Percentiles rank a stretch among this genome's conserved stretches.
These are phyloP conservation scores for Corythornis vintsioides DNA, from an alignment of 2,113 vertebrate genomes.

Conservation along the genomic window DNA sequence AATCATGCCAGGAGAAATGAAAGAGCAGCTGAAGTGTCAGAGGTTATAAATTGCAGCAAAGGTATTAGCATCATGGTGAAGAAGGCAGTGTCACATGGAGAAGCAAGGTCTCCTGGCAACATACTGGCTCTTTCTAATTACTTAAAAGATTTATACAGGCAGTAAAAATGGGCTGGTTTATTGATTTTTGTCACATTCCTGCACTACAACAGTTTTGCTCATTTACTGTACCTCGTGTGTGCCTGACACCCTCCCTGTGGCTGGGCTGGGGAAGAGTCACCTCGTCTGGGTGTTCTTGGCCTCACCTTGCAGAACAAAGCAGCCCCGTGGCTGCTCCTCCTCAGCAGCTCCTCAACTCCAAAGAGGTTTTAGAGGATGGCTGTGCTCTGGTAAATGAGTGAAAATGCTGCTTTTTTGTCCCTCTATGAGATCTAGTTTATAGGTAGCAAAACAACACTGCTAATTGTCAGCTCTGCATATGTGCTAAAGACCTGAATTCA, in stretches of 20 bases:
- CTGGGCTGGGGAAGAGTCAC: neutral
- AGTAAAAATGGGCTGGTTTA: conserved; percentile 39
- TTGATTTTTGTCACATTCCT: conserved; percentile 1
- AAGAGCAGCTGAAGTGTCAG: conserved; percentile 43
- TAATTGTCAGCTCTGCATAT: neutral
- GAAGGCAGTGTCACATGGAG: neutral
- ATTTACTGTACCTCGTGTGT: neutral
- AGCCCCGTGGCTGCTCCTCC: accelerated
- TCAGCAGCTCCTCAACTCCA: neutral
- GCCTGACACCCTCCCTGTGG: neutral
- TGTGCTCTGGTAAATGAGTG: neutral
- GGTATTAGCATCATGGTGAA: conserved; percentile 19
- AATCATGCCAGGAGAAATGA: conserved; percentile 53
- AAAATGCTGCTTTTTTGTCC: neutral
- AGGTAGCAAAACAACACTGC: neutral
- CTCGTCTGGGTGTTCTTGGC: neutral
- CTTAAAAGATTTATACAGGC: conserved; percentile 34
- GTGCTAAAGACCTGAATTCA: neutral
- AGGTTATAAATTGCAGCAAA: conserved; percentile 51
- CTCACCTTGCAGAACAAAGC: neutral
- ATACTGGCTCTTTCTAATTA: conserved; percentile 45
- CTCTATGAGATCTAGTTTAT: neutral
- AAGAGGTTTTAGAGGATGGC: neutral
- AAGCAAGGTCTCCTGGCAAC: neutral
- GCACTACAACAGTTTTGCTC: neutral